Conservation (phyloP, 2,888 invertebrate species). For the Microctonus aethiopoides region DNA sequence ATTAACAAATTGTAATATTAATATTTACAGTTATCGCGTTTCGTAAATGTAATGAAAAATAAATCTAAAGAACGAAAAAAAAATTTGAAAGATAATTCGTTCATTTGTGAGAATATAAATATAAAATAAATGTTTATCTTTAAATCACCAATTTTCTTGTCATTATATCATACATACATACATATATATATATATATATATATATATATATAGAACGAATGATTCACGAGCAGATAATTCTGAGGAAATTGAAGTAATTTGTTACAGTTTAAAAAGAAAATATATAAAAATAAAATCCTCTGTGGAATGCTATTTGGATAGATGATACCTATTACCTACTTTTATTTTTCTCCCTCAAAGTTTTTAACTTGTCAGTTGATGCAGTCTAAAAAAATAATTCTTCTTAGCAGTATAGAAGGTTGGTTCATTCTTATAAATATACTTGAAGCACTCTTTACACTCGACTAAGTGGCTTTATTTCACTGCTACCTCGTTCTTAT, state of each 20-base stretch:
- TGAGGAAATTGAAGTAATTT: conserved; percentile 7
- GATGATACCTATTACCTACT: background rate
- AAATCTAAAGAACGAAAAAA: background rate
- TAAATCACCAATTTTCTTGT: background rate
- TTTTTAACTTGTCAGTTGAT: background rate
- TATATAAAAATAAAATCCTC: background rate
- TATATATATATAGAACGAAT: background rate
- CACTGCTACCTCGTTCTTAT: background rate
- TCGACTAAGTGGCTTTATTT: conserved; percentile 1
- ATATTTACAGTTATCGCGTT: background rate
- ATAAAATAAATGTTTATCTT: background rate
- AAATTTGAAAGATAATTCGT: background rate
- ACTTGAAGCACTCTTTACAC: background rate
- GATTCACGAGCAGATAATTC: conserved; percentile 10
- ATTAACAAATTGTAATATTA: background rate
- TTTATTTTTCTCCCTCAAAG: background rate
- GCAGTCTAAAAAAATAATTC: background rate
- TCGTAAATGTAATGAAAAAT: background rate
- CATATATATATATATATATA: no score
- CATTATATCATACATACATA: no score
- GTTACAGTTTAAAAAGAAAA: background rate
- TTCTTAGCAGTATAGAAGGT: background rate
- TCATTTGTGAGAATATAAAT: background rate
- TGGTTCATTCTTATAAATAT: background rate
- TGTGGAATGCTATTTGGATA: background rate